Evolutionary conservation across 2,797 vertebrate genomes (phyloP).

Genomic region (Natrix natrix): DNA sequence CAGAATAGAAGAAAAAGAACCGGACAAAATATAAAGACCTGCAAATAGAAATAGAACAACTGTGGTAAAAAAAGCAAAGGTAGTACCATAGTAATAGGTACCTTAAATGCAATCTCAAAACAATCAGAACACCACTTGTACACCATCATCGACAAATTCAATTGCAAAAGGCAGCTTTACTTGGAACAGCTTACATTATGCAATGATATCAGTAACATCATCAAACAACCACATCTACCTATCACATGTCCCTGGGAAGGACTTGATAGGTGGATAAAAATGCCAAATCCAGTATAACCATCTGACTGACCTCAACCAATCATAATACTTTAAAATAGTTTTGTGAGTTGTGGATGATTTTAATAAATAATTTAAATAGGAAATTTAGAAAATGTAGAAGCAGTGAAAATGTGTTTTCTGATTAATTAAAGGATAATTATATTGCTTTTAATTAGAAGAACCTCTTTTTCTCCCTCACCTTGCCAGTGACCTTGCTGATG

Average conservation of each 20-base stretch:
- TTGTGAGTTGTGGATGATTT: background rate
- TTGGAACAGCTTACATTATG: background rate
- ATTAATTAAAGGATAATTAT: background rate
- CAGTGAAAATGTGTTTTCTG: background rate
- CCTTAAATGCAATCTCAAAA: background rate
- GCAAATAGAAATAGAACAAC: background rate
- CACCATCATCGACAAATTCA: background rate
- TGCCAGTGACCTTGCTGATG: constrained; percentile 86
- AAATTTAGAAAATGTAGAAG: background rate
- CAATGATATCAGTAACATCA: background rate
- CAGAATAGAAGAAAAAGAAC: background rate
- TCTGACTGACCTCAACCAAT: background rate
- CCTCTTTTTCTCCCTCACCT: constrained; percentile 12
- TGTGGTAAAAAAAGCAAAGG: background rate
- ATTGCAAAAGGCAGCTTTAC: background rate
- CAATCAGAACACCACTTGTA: background rate
- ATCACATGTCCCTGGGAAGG: background rate
- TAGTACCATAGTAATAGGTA: background rate
- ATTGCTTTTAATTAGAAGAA: background rate
- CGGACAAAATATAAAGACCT: background rate
- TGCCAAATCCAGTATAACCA: background rate
- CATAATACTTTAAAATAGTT: background rate
- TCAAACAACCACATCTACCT: background rate
- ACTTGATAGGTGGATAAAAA: background rate
- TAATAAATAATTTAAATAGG: background rate